Base-by-base conservation (phyloP, 2,888 invertebrate genomes). In the Ormyrus labotus region DNA sequence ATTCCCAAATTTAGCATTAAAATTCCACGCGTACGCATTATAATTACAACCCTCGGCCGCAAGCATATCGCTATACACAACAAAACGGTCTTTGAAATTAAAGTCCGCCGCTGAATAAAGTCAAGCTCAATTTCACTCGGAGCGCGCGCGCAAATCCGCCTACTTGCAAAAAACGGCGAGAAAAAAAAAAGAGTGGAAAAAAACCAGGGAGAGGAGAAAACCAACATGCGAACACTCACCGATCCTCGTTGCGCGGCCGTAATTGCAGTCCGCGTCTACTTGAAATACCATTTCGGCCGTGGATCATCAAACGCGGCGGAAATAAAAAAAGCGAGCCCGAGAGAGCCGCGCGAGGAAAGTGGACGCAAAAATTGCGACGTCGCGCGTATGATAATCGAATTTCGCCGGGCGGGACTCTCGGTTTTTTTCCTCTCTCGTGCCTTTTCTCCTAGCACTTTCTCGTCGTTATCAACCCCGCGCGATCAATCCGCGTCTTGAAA, bases 211-310 rank as follows among this genome's bases (percentile, higher is more conserved):
- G n/a, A 58, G 58, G n/a, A 58, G n/a, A n/a, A n/a, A 10, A 13
- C 58, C 11, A n/a, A 58, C 11, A n/a, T 58, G 10, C 6, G 63
- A 34, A 6, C 51, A 69, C 63, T 74, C 73, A 73, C 73, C 78
- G 57, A 61, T 55, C 64, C 48, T 74, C 77, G 57, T 57, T 50
- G 58, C 57, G 34, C 9, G 50, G 50, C 60, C 55, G 57, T 74
- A 73, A 79, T 79, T 69, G 63, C 73, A 74, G 5, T 74, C 57
- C 77, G 34, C 34, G 3, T 34, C 34, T 34, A 73, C 63, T 73
- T 73, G 73, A 53, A 73, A 60, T 55, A 72, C 57, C 71, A 70
- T 74, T 51, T 57, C 34, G 74, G 34, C 45, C 11, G 19, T 19
- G 63, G n/a, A 45, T 71, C 48, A 51, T 68, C 55, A 60, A 63